A percentile compares a stretch with the other conserved stretches of the same genome.
phyloP scores from a whole-genome alignment of 2,888 invertebrate species.

The Alviniconcha strummeri region DNA sequence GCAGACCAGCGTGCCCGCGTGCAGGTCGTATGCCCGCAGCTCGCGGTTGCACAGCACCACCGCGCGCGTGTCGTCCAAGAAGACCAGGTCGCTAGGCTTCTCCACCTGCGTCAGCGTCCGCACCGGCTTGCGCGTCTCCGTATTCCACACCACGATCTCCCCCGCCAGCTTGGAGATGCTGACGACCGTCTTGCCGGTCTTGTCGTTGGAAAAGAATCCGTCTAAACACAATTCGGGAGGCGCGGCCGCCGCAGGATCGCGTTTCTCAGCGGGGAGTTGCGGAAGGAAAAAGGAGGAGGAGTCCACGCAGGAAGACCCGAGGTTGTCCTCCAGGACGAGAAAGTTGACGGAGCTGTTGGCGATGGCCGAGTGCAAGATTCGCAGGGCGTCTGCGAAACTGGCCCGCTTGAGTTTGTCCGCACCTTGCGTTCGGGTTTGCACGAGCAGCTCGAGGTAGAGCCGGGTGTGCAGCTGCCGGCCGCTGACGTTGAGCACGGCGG shows the following conservation, averaged over 20 bases:
- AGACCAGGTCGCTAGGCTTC: conserved; percentile 85
- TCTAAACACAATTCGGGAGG: conserved; percentile 17
- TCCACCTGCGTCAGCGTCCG: conserved; percentile 84
- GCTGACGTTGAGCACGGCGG: conserved; percentile 15
- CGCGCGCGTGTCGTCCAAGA: conserved; percentile 82
- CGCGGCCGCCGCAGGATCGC: not conserved
- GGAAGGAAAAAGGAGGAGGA: too few relatives aligned
- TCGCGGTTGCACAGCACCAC: conserved; percentile 89
- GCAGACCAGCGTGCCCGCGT: conserved; percentile 82
- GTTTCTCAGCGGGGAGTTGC: too few relatives aligned
- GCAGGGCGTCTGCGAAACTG: not conserved
- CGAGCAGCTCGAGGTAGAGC: not conserved
- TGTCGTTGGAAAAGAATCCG: conserved; percentile 1
- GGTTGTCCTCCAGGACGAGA: not conserved
- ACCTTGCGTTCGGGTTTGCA: not conserved
- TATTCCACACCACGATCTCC: conserved; percentile 89
- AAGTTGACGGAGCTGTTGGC: not conserved
- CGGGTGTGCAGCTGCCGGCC: conserved; percentile 17
- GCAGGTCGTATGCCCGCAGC: conserved; percentile 85
- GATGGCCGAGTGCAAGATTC: not conserved
- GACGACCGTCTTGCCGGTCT: conserved; percentile 78
- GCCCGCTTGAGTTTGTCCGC: not conserved
- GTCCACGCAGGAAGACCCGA: too few relatives aligned
- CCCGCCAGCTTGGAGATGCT: conserved; percentile 84
- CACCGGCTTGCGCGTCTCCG: conserved; percentile 79